These are phyloP conservation scores for Abrostola tripartita DNA, from an alignment of 2,888 invertebrate genomes.

Conservation along the genomic window DNA sequence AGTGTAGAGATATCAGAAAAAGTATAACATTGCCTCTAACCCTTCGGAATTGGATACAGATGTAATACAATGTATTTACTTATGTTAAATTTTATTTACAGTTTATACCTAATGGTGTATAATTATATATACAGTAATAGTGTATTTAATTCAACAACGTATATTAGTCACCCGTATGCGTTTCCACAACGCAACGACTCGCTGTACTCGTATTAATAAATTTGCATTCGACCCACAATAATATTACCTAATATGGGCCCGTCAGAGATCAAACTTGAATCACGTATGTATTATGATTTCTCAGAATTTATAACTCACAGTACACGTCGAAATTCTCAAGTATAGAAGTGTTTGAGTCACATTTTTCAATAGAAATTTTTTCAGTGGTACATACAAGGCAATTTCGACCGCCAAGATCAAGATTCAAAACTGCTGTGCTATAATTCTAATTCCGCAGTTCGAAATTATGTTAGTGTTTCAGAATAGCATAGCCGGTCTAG, in stretches of 20 bases:
- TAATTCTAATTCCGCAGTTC: too few species aligned
- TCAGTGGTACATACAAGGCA: conserved; percentile 6
- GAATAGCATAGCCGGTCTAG: too few species aligned
- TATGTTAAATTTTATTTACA: too few species aligned
- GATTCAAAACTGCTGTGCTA: conserved; percentile 15
- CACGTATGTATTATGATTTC: conserved; percentile 27
- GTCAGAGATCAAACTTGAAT: conserved; percentile 27
- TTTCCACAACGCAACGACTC: background rate
- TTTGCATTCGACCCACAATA: conserved; percentile 24
- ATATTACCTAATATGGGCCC: conserved; percentile 37
- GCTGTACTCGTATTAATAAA: conserved; percentile 8
- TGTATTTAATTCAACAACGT: too few species aligned
- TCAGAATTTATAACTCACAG: conserved; percentile 24
- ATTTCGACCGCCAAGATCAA: background rate
- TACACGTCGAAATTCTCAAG: conserved; percentile 5
- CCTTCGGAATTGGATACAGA: too few species aligned
- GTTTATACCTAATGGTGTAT: too few species aligned
- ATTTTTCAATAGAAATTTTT: conserved; percentile 9
- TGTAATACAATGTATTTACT: too few species aligned
- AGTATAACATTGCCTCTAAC: too few species aligned
- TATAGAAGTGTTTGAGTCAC: conserved; percentile 34
- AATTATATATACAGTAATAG: too few species aligned
- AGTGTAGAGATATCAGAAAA: too few species aligned
- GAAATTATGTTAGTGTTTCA: too few species aligned
- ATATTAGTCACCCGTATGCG: too few species aligned